These are phyloP conservation scores for Eugnorisma glareosa DNA, from an alignment of 2,888 invertebrate species.

Conservation along the genomic window DNA sequence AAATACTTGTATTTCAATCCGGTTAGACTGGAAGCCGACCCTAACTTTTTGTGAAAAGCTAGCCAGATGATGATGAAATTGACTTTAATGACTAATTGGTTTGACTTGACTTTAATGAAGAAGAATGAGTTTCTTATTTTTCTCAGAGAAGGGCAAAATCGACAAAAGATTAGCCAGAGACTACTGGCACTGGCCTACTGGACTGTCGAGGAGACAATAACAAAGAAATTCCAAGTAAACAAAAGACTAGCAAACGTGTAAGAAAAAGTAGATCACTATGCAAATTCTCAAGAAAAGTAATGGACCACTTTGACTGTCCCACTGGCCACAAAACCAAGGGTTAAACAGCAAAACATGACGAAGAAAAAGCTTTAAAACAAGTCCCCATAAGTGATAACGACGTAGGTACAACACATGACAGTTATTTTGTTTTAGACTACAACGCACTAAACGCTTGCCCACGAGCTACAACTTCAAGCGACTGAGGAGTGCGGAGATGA, in stretches of 20 bases:
- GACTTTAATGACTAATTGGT: neutral
- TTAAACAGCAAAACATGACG: slow-evolving; percentile 35
- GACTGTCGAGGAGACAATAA: neutral
- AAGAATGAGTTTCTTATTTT: neutral
- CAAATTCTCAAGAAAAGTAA: slow-evolving; percentile 12
- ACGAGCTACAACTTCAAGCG: neutral
- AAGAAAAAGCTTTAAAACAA: slow-evolving; percentile 38
- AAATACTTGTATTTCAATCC: neutral
- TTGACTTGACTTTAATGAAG: neutral
- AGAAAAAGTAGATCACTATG: slow-evolving; percentile 8
- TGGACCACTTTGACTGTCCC: slow-evolving; percentile 23
- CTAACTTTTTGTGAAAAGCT: neutral
- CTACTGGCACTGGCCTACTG: neutral
- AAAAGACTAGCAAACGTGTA: slow-evolving; percentile 5
- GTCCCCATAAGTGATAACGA: slow-evolving; percentile 34
- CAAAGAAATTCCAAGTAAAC: neutral
- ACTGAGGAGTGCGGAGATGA: neutral
- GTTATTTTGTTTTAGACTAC: slow-evolving; percentile 43
- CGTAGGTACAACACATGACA: slow-evolving; percentile 31
- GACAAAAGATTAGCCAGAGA: neutral
- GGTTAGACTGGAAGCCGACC: neutral
- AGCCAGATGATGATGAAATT: neutral
- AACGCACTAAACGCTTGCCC: slow-evolving; percentile 3
- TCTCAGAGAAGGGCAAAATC: neutral
- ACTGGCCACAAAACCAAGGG: slow-evolving; percentile 43